Base-by-base conservation (phyloP, 2,797 vertebrate genomes). In the Tamandua tetradactyla region DNA sequence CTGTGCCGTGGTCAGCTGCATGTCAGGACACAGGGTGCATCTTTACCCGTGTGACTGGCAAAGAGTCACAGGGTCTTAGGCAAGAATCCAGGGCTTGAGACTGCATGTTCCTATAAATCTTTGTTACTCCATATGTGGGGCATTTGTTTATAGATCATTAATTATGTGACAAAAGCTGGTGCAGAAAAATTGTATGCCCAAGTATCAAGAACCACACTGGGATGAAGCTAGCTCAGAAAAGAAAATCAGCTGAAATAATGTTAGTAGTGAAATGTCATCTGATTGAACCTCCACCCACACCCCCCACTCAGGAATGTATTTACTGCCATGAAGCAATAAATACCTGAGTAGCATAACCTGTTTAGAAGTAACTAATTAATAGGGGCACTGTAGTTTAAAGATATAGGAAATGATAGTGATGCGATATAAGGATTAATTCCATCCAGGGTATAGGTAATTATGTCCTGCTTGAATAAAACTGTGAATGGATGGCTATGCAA, bases 401-500 rank as follows among this genome's bases (percentile, higher is more conserved):
- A 78, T 52, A 12, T 75, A 27, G 18, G 13, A 47, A 47, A 13
- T 47, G 59, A 87, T 20, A 12, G 9, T 23, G 30, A 82, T 47
- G 66, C 15, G 32, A 32, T 44, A 7, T 62, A 44, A 52, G 18
- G 23, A 30, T 78, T 57, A 35, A 3, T 47, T 47, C 10, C 47
- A 47, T 92, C 52, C n/a, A 93, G 71, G 42, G 55, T 68, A 2
- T 87, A 80, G 42, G 23, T 37, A 40, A 12, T 76, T 76, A 62
- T 49, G 81, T 66, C 55, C 25, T 87, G 27, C 64, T 83, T 86
- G 75, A 44, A 59, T 88, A 83, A 94, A 87, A 88, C 68, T 83
- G n/a, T 68, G 86, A 40, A 79, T 72, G 8, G 32, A 27, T n/a
- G 13, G 18, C 66, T 81, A 18, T 55, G 8, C 52, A 66, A 85